Evolutionary conservation across 2,888 invertebrate species (phyloP).

Genomic region (Caenorhabditis drosophilae): DNA sequence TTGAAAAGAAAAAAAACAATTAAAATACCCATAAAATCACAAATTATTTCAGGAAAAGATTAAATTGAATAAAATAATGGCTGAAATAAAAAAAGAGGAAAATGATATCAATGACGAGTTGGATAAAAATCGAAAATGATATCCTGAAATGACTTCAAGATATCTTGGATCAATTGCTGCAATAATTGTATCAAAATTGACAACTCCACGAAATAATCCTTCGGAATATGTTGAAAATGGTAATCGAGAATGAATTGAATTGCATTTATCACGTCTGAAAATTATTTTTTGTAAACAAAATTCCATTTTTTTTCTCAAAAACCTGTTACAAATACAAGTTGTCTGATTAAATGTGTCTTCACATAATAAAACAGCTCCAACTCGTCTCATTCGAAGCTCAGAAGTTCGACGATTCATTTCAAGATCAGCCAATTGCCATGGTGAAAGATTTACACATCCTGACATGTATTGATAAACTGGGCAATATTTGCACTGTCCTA

Average conservation of each 20-base stretch:
- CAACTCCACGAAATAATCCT: constrained; percentile 53
- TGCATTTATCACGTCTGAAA: constrained; percentile 55
- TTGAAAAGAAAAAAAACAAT: background rate
- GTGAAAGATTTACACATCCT: constrained; percentile 52
- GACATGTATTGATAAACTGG: constrained; percentile 61
- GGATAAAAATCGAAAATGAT: constrained; percentile 43
- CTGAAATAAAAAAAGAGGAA: constrained; percentile 1
- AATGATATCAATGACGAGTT: constrained; percentile 9
- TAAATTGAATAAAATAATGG: constrained; percentile 15
- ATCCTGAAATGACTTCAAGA: constrained; percentile 52
- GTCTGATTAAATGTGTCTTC: constrained; percentile 60
- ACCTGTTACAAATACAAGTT: constrained; percentile 56
- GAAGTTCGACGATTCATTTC: constrained; percentile 45
- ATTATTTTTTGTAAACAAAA: background rate
- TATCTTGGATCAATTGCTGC: constrained; percentile 54
- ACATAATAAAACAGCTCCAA: constrained; percentile 53
- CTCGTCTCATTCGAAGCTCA: constrained; percentile 47
- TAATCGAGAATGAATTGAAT: constrained; percentile 49
- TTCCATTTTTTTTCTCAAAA: background rate
- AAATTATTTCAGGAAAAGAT: background rate
- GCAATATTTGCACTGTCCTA: constrained; percentile 62
- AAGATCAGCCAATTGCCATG: constrained; percentile 54
- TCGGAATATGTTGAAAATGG: constrained; percentile 54
- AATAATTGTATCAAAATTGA: constrained; percentile 55
- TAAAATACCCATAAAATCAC: background rate